Conservation (phyloP, 2,888 invertebrate species). For the Dioctria linearis region DNA sequence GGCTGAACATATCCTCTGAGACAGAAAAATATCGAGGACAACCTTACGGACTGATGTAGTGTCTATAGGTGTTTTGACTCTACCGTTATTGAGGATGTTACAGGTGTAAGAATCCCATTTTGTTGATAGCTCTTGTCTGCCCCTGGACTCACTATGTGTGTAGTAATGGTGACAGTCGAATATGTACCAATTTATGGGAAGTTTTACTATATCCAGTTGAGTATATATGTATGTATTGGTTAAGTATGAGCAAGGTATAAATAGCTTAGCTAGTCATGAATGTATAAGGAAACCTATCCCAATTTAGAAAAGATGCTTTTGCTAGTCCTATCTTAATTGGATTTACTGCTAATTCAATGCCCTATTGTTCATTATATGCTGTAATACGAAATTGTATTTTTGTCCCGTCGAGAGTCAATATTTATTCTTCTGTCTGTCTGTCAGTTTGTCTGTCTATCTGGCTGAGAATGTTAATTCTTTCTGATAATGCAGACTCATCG, state of each 20-base stretch:
- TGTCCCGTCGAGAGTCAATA: slow-evolving; percentile 38
- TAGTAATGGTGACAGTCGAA: neutral
- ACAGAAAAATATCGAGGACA: slow-evolving; percentile 49
- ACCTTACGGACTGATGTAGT: slow-evolving; percentile 32
- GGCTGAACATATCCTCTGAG: slow-evolving; percentile 47
- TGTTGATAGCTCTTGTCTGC: slow-evolving; percentile 31
- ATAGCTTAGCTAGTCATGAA: neutral
- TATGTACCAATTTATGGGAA: slow-evolving; percentile 6
- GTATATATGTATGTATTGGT: too few species aligned
- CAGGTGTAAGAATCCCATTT: slow-evolving; percentile 46
- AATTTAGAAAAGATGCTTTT: slow-evolving; percentile 17
- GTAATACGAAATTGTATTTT: neutral
- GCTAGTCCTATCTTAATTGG: slow-evolving; percentile 43
- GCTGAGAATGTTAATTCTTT: too few species aligned
- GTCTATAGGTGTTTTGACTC: slow-evolving; percentile 19
- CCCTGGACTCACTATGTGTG: neutral
- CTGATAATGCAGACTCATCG: too few species aligned
- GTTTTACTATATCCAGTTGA: neutral
- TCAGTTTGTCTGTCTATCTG: neutral
- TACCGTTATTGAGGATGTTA: slow-evolving; percentile 15
- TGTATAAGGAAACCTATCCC: slow-evolving; percentile 10
- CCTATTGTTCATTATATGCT: slow-evolving; percentile 35
- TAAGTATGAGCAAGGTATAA: too few species aligned
- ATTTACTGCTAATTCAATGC: slow-evolving; percentile 52
- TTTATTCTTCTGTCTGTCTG: slow-evolving; percentile 30